Evolutionary conservation across 2,888 invertebrate genomes (phyloP).

Genomic region (Petrolisthes cinctipes): DNA sequence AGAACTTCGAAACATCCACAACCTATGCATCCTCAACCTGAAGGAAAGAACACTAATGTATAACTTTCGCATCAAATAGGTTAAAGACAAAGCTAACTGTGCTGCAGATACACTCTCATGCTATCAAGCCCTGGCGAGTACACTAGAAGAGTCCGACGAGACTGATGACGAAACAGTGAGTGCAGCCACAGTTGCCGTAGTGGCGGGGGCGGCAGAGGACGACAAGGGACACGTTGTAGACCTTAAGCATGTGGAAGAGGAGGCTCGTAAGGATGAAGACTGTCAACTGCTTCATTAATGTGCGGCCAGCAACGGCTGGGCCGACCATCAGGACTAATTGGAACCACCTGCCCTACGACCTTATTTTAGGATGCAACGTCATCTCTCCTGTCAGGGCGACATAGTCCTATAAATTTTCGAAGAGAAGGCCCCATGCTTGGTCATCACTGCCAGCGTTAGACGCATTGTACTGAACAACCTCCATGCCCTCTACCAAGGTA

Average conservation of each 20-base stretch:
- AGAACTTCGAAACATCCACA: constrained; percentile 1
- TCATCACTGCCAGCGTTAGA: neutral
- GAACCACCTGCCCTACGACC: neutral
- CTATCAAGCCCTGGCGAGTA: neutral
- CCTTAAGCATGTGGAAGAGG: neutral
- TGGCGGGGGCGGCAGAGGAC: neutral
- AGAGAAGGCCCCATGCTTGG: neutral
- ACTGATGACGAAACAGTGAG: neutral
- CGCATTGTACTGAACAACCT: neutral
- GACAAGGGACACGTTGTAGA: neutral
- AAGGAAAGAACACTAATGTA: constrained; percentile 18
- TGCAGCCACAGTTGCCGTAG: neutral
- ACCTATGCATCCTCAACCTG: no score
- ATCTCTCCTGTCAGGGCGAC: constrained; percentile 12
- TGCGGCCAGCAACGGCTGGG: neutral
- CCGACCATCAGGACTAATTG: neutral
- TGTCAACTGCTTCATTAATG: neutral
- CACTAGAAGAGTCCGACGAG: neutral
- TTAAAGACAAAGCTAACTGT: constrained; percentile 15
- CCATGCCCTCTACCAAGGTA: constrained; percentile 19
- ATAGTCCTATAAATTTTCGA: neutral
- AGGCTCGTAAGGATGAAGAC: neutral
- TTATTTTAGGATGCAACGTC: neutral
- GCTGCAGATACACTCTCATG: neutral
- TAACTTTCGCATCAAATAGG: constrained; percentile 8